These are phyloP conservation scores for Gymnocypris eckloni DNA, from an alignment of 2,797 vertebrate species.

Conservation along the genomic window DNA sequence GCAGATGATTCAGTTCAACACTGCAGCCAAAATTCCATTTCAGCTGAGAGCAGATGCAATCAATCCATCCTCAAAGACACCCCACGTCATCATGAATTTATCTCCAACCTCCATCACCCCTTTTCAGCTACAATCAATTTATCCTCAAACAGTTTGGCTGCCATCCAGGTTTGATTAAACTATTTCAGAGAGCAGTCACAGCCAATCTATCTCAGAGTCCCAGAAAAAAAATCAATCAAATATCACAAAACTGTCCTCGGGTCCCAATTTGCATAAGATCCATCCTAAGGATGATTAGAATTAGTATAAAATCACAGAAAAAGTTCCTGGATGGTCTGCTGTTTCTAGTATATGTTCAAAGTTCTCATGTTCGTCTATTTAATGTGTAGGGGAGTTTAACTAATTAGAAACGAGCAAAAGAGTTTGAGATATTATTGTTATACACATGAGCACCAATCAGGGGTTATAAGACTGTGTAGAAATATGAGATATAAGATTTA, in stretches of 20 bases:
- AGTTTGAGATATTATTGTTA: not conserved
- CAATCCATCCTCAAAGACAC: slow-evolving; percentile 46
- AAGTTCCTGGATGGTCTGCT: not conserved
- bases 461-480: not conserved
- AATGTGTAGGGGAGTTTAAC: not conserved
- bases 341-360: slow-evolving; percentile 6
- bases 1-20: slow-evolving; percentile 10
- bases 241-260: slow-evolving; percentile 16
- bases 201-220: slow-evolving; percentile 29
- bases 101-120: slow-evolving; percentile 49
- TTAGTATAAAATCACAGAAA: slow-evolving; percentile 4
- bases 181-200: slow-evolving; percentile 36
- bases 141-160: slow-evolving; percentile 32
- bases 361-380: not conserved
- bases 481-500: not conserved
- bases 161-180: slow-evolving; percentile 48
- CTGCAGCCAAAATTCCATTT: slow-evolving; percentile 44
- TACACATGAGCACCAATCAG: not conserved
- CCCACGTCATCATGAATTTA: slow-evolving; percentile 51
- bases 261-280: slow-evolving; percentile 4
- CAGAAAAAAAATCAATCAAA: slow-evolving; percentile 36
- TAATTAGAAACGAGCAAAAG: not conserved
- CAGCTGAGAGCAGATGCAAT: slow-evolving; percentile 33
- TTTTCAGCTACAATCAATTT: slow-evolving; percentile 45
- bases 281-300: slow-evolving; percentile 17